These are phyloP conservation scores for Montipora foliosa DNA, from an alignment of 64 coral and sea anemone species.

Conservation along the genomic window DNA sequence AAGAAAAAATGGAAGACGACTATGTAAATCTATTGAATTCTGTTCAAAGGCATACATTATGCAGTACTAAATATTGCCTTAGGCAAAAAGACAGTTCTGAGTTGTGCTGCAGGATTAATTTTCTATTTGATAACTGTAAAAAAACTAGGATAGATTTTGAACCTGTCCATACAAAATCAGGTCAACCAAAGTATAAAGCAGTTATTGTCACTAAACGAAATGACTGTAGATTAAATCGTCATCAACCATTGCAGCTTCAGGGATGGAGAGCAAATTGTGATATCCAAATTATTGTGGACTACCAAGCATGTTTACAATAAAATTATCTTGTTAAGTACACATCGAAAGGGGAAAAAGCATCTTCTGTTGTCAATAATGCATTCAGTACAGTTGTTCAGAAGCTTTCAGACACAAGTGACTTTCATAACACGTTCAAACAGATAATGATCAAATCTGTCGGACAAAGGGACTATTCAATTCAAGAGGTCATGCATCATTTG, in stretches of 20 bases:
- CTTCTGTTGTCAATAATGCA: too few relatives aligned
- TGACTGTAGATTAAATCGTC: constrained; percentile 53
- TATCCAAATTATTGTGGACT: too few relatives aligned
- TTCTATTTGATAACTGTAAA: constrained; percentile 42
- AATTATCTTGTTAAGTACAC: too few relatives aligned
- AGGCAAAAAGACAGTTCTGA: constrained; percentile 37
- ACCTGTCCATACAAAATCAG: constrained; percentile 61
- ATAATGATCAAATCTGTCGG: background rate
- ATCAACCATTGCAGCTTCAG: constrained; percentile 45
- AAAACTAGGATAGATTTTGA: constrained; percentile 64
- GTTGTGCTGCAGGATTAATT: constrained; percentile 56
- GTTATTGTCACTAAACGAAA: constrained; percentile 66
- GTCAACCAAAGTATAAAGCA: constrained; percentile 57
- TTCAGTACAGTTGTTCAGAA: too few relatives aligned
- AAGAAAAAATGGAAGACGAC: constrained; percentile 43
- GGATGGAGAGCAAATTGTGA: constrained; percentile 22
- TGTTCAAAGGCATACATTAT: constrained; percentile 50
- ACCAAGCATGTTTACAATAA: too few relatives aligned
- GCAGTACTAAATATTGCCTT: constrained; percentile 46
- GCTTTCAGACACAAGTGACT: too few relatives aligned
- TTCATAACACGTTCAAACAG: too few relatives aligned
- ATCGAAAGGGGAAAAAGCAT: too few relatives aligned
- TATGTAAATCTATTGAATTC: constrained; percentile 51
- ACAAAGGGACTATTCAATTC: constrained; percentile 1
- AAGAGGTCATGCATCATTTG: constrained; percentile 49